phyloP scores from a whole-genome alignment of 1,140 invertebrate genomes.

The Proales similis region DNA sequence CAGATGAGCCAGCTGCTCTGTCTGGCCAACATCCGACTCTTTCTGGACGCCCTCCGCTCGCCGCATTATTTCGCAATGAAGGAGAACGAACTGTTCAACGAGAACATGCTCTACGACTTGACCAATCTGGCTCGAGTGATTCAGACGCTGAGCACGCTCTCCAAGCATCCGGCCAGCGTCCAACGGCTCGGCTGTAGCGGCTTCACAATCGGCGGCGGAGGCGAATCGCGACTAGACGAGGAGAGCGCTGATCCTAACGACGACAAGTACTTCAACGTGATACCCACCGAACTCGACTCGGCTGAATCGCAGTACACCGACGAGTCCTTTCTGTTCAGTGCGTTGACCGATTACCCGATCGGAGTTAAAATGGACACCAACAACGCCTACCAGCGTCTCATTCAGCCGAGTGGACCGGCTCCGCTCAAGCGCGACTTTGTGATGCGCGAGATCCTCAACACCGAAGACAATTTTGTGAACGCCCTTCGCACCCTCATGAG shows the following conservation, averaged over 20 bases:
- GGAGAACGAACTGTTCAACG: conserved; percentile 28
- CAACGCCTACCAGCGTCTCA: neutral
- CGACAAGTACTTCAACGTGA: conserved; percentile 31
- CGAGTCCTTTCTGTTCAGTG: conserved; percentile 30
- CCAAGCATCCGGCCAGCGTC: no score
- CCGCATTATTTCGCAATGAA: conserved; percentile 11
- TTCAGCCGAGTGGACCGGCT: no score
- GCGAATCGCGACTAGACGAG: neutral
- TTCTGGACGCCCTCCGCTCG: neutral
- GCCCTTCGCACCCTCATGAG: conserved; percentile 20
- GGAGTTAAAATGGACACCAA: neutral
- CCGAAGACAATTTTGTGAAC: conserved; percentile 33
- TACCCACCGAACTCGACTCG: conserved; percentile 10
- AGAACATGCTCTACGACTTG: conserved; percentile 31
- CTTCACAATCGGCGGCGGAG: neutral
- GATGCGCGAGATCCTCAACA: conserved; percentile 30
- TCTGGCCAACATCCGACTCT: conserved; percentile 22
- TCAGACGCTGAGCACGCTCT: conserved; percentile 13
- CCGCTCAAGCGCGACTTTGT: conserved; percentile 36
- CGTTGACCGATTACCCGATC: conserved; percentile 14
- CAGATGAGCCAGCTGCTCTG: conserved; percentile 35
- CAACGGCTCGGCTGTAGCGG: no score
- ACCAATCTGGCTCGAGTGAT: conserved; percentile 17
- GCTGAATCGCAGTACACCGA: conserved; percentile 32
- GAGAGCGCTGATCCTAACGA: conserved; percentile 1